Percentiles rank a stretch among this genome's conserved stretches.
These are phyloP conservation scores for Epicauta chinensis DNA, from an alignment of 1,140 invertebrate species.

Conservation along the genomic window DNA sequence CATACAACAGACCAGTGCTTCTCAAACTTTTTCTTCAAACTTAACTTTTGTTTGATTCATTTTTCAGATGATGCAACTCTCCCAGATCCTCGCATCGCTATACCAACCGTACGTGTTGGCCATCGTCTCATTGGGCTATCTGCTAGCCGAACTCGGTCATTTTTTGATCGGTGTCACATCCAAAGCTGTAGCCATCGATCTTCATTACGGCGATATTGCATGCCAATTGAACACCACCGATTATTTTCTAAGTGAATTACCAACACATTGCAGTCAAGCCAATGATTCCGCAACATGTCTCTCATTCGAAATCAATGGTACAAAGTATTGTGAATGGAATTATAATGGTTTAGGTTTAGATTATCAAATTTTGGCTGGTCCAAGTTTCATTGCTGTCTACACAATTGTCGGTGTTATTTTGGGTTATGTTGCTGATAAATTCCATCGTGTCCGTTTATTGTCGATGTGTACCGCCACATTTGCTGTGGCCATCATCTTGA, in stretches of 20 bases:
- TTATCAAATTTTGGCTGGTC: slow-evolving; percentile 88
- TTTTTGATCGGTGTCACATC: slow-evolving; percentile 84
- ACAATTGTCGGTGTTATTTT: slow-evolving; percentile 80
- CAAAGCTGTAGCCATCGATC: slow-evolving; percentile 72
- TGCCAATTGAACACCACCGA: slow-evolving; percentile 70
- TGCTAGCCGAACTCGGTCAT: slow-evolving; percentile 78
- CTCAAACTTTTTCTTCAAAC: too few species aligned
- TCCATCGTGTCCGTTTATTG: slow-evolving; percentile 64
- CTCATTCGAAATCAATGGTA: slow-evolving; percentile 59
- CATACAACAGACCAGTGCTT: too few species aligned
- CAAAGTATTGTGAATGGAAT: slow-evolving; percentile 79
- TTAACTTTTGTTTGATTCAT: not conserved
- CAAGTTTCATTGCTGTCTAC: slow-evolving; percentile 86
- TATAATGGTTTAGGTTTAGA: slow-evolving; percentile 88
- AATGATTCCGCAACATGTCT: slow-evolving; percentile 59
- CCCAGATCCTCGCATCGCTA: slow-evolving; percentile 56
- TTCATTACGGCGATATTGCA: slow-evolving; percentile 82
- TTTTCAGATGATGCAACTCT: slow-evolving; percentile 13
- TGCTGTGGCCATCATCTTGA: slow-evolving; percentile 73
- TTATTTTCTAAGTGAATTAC: slow-evolving; percentile 51
- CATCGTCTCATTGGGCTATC: slow-evolving; percentile 72
- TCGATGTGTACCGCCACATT: slow-evolving; percentile 72
- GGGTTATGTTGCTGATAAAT: slow-evolving; percentile 78
- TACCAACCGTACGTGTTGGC: slow-evolving; percentile 72
- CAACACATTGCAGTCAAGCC: slow-evolving; percentile 57